Evolutionary conservation across 1,140 invertebrate genomes (phyloP), one percentile per base, ranked within the genome.

Genomic region (Druon quercuslanigerum): DNA sequence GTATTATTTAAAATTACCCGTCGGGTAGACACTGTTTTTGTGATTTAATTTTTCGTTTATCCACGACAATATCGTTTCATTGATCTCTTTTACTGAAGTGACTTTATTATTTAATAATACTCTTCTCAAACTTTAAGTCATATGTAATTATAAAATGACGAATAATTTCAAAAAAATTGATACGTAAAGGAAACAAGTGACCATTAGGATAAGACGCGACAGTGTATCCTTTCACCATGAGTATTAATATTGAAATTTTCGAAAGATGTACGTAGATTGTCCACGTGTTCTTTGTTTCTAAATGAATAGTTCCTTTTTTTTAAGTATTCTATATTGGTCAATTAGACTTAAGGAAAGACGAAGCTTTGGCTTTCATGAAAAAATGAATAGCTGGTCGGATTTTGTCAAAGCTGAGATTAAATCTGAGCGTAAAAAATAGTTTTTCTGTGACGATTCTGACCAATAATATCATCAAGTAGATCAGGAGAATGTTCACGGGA

Each of bases 161-260:
- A 33, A 66, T n/a, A 66, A 40, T 13, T 40, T 40, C 40, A 40
- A 8, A 25, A 66, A 66, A 66, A 40, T 66, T 13, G 12, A 66
- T 66, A 66, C 60, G 60, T 66, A 66, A 66, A 20, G 14, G 57
- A 60, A 60, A 25, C 57, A 60, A 60, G 57, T 60, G 57, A 60
- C 57, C 57, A 60, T 60, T 60, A 60, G 57, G 57, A 60, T 60
- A 60, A 60, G 60, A 66, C 13, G 25, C 25, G 60, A 40, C 11
- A 40, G 60, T 66, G 33, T 66, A 66, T 66, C 25, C 33, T 66
- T 66, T 66, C 60, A 66, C 60, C 60, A 66, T 66, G 60, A 66
- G 60, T 66, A 66, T 66, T 66, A 66, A 66, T 66, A 46, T 46
- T 46, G 25, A 33, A 46, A 13, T 66, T 66, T 66, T 66, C 25